Evolutionary conservation across 2,113 vertebrate species (phyloP).

Genomic region (Coryphaenoides rupestris): DNA sequence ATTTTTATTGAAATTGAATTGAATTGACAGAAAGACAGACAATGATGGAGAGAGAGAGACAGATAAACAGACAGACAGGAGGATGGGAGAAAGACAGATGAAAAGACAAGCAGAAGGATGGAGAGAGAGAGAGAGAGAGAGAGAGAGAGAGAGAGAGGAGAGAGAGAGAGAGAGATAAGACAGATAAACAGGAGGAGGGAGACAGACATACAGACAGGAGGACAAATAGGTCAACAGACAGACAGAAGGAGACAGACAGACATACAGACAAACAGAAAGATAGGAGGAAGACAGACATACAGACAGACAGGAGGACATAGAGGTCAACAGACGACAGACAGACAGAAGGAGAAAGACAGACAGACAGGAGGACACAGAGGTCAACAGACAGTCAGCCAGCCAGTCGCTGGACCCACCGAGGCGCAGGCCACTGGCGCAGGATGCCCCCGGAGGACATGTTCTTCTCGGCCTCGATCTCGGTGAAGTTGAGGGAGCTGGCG

Average conservation of each 20-base stretch:
- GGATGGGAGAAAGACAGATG: not conserved
- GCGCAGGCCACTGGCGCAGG: conserved; percentile 91
- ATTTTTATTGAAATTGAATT: no score
- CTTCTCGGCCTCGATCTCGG: conserved; percentile 97
- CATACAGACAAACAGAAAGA: no score
- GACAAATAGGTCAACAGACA: not conserved
- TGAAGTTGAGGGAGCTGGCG: conserved; percentile 94
- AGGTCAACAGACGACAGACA: no score
- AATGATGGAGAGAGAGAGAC: no score
- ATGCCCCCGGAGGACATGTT: conserved; percentile 97
- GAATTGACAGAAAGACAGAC: no score
- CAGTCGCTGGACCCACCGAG: conserved; percentile 74
- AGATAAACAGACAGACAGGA: conserved; percentile 6
- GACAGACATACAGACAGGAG: not conserved
- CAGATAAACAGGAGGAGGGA: not conserved
- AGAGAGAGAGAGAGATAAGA: not conserved
- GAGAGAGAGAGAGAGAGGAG: not conserved
- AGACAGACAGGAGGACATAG: no score
- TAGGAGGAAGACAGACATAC: no score
- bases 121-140: not conserved
- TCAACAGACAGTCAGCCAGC: not conserved
- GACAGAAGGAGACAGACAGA: no score
- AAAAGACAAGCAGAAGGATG: not conserved
- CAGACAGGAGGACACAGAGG: not conserved
- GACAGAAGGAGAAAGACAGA: not conserved